Evolutionary conservation across 1,140 invertebrate genomes (phyloP).

Genomic region (Campodea augens): DNA sequence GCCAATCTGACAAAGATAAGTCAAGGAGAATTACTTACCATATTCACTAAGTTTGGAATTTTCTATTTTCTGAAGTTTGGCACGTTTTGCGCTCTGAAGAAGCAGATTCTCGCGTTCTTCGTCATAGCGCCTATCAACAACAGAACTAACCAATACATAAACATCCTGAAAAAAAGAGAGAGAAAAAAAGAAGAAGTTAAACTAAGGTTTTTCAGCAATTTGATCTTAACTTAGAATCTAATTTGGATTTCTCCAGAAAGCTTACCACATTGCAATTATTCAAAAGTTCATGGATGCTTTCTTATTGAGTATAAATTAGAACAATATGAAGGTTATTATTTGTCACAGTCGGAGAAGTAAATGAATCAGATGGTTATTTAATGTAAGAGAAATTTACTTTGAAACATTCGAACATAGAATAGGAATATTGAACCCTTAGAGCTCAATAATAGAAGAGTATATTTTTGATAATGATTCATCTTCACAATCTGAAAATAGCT

Average conservation of each 20-base stretch:
- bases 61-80: constrained; percentile 33
- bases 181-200: constrained; percentile 10
- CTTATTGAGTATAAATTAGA: neutral
- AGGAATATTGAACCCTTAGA: too few relatives aligned
- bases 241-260: neutral
- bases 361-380: too few relatives aligned
- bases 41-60: constrained; percentile 20
- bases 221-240: neutral
- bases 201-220: neutral
- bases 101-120: constrained; percentile 50
- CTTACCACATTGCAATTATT: neutral
- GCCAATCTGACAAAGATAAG: too few relatives aligned
- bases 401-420: too few relatives aligned
- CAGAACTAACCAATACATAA: constrained; percentile 49
- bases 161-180: constrained; percentile 32
- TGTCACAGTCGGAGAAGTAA: too few relatives aligned
- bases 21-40: too few relatives aligned
- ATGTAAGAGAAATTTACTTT: too few relatives aligned
- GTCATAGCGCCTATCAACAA: constrained; percentile 44
- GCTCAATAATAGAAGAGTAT: too few relatives aligned
- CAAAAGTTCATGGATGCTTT: neutral
- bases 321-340: too few relatives aligned
- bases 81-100: constrained; percentile 47
- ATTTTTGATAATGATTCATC: too few relatives aligned
- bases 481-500: too few relatives aligned